Percentiles rank a stretch among this genome's conserved stretches.
Evolutionary conservation across 2,888 invertebrate genomes (phyloP).

Genomic region (Neoitamus cyanurus): DNA sequence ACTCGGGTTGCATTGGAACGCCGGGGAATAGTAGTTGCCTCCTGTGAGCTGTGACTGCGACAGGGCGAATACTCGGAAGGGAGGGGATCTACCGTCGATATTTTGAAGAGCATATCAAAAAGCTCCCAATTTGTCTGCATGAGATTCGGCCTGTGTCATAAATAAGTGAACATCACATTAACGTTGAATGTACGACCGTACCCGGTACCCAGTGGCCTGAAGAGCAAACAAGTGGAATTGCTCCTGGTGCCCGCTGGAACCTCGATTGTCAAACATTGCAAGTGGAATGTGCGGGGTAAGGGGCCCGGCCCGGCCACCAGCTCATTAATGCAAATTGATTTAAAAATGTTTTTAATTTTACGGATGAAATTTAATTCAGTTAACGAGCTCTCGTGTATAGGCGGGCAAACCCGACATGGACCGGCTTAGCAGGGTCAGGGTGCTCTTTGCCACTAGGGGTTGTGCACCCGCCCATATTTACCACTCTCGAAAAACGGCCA

Average conservation of each 20-base stretch:
- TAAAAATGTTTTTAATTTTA: constrained; percentile 40
- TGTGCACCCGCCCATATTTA: neutral
- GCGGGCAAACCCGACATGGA: neutral
- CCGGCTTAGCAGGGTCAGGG: neutral
- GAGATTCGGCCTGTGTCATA: neutral
- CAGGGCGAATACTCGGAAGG: neutral
- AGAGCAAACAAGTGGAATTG: constrained; percentile 30
- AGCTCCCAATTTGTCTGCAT: neutral
- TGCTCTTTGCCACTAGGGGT: neutral
- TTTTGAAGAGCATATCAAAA: neutral
- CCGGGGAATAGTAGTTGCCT: neutral
- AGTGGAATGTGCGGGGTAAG: neutral
- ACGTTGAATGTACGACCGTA: neutral
- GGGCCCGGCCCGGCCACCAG: neutral
- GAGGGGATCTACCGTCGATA: neutral
- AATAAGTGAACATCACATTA: constrained; percentile 20
- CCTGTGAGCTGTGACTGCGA: neutral
- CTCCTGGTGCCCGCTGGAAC: constrained; percentile 4
- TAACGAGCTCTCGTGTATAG: neutral
- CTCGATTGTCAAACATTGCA: neutral
- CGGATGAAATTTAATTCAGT: constrained; percentile 33
- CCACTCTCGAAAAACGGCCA: neutral
- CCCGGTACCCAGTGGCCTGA: neutral
- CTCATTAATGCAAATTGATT: constrained; percentile 42
- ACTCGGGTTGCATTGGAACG: neutral